Evolutionary conservation across 2,113 vertebrate genomes (phyloP), one percentile per base, ranked within the genome.

Genomic region (Podarcis cretensis): DNA sequence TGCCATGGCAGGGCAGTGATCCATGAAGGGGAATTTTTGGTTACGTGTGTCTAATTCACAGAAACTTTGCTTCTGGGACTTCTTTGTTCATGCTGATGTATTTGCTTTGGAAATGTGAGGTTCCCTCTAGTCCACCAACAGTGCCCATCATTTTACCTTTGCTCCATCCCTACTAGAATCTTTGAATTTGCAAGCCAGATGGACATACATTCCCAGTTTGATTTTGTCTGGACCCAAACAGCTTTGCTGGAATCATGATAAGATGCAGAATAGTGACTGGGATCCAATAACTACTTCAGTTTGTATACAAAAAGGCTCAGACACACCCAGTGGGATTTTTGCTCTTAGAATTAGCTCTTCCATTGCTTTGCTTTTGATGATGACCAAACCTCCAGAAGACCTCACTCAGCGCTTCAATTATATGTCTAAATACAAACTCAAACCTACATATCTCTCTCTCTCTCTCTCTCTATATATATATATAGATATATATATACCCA

Each of bases 381-480:
- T 37, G 5, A 30, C n/a, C 30, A 73, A 43, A 43, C 40, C 25
- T 73, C 35, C 13, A 32, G 12, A 23, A 30, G 7, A 48, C 43
- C 25, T 59, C 27, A 63, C 57, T 30, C 10, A 73, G 18, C 7
- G 12, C 5, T 59, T 30, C 81, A 73, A 89, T 5, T 78, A 77
- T 65, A 63, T 77, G 35, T 69, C 85, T 77, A 91, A 86, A 91
- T 2, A n/a, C 59, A 83, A 27, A 1, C 54, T 88, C 8, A 79
- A 93, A 88, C 3, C 12, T 86, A 87, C 85, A 92, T 48, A 2
- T 48, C 48, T 48, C 48, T 48, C 9, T 48, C 48, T 48, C 48
- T 48, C 48, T 48, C 48, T 2, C 8, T 48, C 43, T 48, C 8
- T 37, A 37, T 37, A 2, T 37, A 37, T 37, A 2, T 37, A 37